Evolutionary conservation across 1,140 invertebrate species (phyloP).

Genomic region (Hermetia illucens): DNA sequence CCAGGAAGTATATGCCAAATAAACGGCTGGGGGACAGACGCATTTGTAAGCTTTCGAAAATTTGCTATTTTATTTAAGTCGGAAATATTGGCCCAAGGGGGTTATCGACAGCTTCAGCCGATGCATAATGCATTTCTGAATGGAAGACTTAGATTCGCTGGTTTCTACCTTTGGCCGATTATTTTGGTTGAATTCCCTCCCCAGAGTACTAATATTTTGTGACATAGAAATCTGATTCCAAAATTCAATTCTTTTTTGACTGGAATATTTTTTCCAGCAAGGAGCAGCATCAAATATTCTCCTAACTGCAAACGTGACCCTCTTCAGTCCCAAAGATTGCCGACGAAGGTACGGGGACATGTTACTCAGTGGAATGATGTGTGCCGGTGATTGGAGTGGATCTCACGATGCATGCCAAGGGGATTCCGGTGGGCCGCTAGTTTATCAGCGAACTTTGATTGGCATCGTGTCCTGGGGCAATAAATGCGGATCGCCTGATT

Average conservation of each 20-base stretch:
- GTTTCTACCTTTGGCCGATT: conserved; percentile 6
- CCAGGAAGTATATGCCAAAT: conserved; percentile 10
- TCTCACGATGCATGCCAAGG: conserved; percentile 25
- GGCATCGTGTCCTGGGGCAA: conserved; percentile 43
- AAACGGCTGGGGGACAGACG: conserved; percentile 17
- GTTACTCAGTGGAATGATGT: too few relatives aligned
- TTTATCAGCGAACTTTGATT: conserved; percentile 17
- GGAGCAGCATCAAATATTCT: not conserved
- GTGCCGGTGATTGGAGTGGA: conserved; percentile 8
- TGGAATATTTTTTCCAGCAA: not conserved
- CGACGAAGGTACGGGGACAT: too few relatives aligned
- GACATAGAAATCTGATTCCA: not conserved
- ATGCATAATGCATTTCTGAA: conserved; percentile 9
- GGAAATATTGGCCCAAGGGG: not conserved
- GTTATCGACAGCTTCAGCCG: conserved; percentile 2
- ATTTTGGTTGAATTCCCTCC: conserved; percentile 7
- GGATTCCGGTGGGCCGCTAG: conserved; percentile 26
- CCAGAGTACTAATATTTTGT: conserved; percentile 14
- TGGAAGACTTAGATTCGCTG: conserved; percentile 9
- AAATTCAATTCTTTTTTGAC: not conserved
- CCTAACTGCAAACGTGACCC: not conserved
- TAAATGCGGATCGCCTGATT: too few relatives aligned
- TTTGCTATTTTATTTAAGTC: not conserved
- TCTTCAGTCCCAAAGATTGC: not conserved
- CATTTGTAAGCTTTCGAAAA: not conserved